Percentiles rank a stretch among this genome's conserved stretches.
Conservation (phyloP, 1,140 invertebrate genomes). For the Potamilus streckersoni region DNA sequence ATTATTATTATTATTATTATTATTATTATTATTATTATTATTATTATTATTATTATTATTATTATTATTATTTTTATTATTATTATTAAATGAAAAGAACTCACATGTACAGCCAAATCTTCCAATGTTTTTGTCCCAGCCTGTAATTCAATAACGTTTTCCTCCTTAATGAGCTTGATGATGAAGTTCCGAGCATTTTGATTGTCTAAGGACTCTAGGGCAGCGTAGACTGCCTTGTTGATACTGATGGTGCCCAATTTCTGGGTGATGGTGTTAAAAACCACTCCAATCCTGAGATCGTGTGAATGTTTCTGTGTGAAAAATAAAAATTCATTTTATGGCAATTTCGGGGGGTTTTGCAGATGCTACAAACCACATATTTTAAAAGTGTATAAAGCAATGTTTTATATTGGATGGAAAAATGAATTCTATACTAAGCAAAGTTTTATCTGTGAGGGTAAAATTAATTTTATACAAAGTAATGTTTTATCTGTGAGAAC, state of each 20-base stretch:
- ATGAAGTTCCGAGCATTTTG: conserved; percentile 76
- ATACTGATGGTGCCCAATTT: conserved; percentile 34
- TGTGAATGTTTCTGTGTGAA: conserved; percentile 55
- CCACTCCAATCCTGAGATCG: conserved; percentile 64
- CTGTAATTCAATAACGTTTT: conserved; percentile 61
- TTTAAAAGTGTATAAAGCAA: too few species aligned
- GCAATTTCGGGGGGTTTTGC: too few species aligned
- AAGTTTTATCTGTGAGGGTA: too few species aligned
- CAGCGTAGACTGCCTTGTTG: conserved; percentile 67
- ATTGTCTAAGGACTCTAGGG: conserved; percentile 72
- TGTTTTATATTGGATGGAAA: too few species aligned
- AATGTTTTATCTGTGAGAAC: too few species aligned
- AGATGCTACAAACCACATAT: too few species aligned
- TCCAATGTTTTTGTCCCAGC: conserved; percentile 49
- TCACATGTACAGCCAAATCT: conserved; percentile 64
- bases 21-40: background rate
- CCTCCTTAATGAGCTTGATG: conserved; percentile 76
- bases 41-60: too few species aligned
- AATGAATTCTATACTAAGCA: too few species aligned
- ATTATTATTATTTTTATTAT: background rate
- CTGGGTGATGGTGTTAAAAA: conserved; percentile 60
- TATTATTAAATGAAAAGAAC: conserved; percentile 17
- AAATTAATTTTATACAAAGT: too few species aligned
- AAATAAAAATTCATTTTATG: conserved; percentile 1
- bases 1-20: too few species aligned